A percentile compares a stretch with the other conserved stretches of the same genome.
These are phyloP conservation scores for Nycticorax nycticorax DNA, from an alignment of 2,113 vertebrate genomes.

Conservation along the genomic window DNA sequence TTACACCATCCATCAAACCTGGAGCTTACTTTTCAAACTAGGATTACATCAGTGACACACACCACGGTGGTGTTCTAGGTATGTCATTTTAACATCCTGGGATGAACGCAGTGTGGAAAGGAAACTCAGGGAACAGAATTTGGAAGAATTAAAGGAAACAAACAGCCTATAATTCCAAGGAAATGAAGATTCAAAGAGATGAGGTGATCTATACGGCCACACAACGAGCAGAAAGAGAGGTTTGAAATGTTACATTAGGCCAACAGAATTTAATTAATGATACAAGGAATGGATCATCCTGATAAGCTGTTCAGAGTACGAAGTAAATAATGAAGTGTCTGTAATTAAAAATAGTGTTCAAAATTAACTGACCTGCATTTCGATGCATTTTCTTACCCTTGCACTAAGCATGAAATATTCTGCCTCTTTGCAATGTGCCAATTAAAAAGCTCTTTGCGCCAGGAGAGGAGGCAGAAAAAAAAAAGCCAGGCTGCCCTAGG, in stretches of 20 bases:
- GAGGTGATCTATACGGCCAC: not conserved
- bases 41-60: not conserved
- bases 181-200: not conserved
- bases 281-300: not conserved
- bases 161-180: not conserved
- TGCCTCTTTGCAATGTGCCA: not conserved
- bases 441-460: not conserved
- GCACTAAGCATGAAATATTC: not conserved
- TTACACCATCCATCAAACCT: not conserved
- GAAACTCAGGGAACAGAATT: not conserved
- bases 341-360: constrained; percentile 4
- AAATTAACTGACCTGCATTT: not conserved
- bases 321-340: not conserved
- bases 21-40: not conserved
- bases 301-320: not conserved
- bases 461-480: not conserved
- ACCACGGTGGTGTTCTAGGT: not conserved
- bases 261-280: not conserved
- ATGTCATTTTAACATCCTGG: not conserved
- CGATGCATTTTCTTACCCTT: not conserved
- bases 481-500: not conserved
- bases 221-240: not conserved
- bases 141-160: not conserved
- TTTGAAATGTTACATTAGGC: not conserved
- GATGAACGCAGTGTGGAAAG: not conserved